These are phyloP conservation scores for Nesidiocoris tenuis DNA, from an alignment of 2,888 invertebrate genomes.

Conservation along the genomic window DNA sequence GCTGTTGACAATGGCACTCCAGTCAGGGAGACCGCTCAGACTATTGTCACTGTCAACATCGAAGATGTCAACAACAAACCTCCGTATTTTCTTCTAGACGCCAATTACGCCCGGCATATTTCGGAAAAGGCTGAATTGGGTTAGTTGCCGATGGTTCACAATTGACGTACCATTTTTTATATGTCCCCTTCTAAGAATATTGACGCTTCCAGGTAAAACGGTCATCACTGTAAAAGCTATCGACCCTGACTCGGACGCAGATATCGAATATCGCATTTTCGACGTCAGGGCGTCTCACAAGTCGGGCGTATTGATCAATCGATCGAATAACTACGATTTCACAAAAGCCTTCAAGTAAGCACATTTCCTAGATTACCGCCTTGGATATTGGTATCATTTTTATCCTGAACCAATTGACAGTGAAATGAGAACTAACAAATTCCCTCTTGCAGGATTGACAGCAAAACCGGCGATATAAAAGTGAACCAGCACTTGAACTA, in stretches of 20 bases:
- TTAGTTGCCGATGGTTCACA: slow-evolving; percentile 39
- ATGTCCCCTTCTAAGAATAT: slow-evolving; percentile 3
- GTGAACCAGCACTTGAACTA: slow-evolving; percentile 70
- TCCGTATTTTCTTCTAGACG: slow-evolving; percentile 68
- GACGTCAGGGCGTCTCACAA: slow-evolving; percentile 71
- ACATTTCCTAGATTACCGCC: neutral
- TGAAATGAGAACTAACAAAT: neutral
- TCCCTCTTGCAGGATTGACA: slow-evolving; percentile 60
- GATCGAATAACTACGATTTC: slow-evolving; percentile 63
- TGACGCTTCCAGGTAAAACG: slow-evolving; percentile 56
- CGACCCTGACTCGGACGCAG: slow-evolving; percentile 70
- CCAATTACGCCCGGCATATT: slow-evolving; percentile 62
- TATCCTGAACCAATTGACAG: no score
- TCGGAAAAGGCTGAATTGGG: slow-evolving; percentile 67
- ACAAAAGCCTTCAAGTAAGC: slow-evolving; percentile 61
- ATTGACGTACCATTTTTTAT: neutral
- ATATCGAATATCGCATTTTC: slow-evolving; percentile 67
- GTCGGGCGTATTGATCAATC: slow-evolving; percentile 68
- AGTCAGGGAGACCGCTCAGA: slow-evolving; percentile 74
- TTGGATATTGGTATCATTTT: neutral
- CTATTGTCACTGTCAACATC: slow-evolving; percentile 70
- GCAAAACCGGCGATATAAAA: slow-evolving; percentile 66
- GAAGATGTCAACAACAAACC: slow-evolving; percentile 80
- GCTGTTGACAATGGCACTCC: slow-evolving; percentile 75
- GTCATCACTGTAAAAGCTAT: slow-evolving; percentile 67